These are phyloP conservation scores for Carassius auratus DNA, from an alignment of 2,113 vertebrate genomes.

Conservation along the genomic window DNA sequence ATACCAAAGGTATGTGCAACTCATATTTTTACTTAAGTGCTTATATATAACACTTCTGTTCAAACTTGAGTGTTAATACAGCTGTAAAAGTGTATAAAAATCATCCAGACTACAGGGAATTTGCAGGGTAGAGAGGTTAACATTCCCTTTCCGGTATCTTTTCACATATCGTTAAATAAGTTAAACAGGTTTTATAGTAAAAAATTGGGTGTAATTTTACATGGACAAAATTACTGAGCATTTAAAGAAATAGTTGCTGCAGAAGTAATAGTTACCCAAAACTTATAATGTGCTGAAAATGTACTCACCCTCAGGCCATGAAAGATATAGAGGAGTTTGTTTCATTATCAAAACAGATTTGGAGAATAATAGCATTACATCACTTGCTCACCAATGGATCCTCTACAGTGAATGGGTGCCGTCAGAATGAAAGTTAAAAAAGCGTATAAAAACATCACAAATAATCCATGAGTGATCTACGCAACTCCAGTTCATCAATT, in stretches of 20 bases:
- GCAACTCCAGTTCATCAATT: too few relatives aligned
- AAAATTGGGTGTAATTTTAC: neutral
- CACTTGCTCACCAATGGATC: neutral
- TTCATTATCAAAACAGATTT: neutral
- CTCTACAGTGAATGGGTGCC: neutral
- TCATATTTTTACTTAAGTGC: neutral
- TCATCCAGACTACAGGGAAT: neutral
- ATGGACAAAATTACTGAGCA: neutral
- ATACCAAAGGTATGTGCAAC: neutral
- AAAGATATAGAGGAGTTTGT: neutral
- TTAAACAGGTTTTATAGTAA: neutral
- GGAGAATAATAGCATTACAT: neutral
- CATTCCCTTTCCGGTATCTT: neutral
- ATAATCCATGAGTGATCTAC: neutral
- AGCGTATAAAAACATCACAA: neutral
- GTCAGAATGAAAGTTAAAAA: neutral
- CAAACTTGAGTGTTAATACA: neutral
- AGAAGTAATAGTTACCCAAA: too few relatives aligned
- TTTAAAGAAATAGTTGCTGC: neutral
- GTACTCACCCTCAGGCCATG: too few relatives aligned
- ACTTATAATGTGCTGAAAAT: too few relatives aligned
- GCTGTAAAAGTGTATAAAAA: constrained; percentile 9
- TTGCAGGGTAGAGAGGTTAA: neutral
- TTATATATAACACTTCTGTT: neutral
- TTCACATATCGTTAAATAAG: neutral